phyloP scores from a whole-genome alignment of 1,140 invertebrate genomes.

The Achroia grisella region DNA sequence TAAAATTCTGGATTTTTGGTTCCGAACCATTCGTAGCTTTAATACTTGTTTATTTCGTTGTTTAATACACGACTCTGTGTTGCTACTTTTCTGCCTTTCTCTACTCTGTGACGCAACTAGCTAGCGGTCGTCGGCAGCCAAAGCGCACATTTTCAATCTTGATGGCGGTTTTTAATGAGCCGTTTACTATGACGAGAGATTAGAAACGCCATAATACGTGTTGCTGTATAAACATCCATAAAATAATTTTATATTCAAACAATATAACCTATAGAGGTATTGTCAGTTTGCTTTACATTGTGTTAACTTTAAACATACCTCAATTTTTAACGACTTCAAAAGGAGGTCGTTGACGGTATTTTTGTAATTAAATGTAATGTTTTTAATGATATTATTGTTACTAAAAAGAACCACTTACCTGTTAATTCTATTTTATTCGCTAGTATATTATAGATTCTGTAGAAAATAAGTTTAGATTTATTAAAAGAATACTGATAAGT shows the following conservation, averaged over 20 bases:
- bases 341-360: too few species aligned
- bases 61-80: not conserved
- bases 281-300: constrained; percentile 8
- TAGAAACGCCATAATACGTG: constrained; percentile 23
- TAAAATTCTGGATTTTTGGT: too few species aligned
- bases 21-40: not conserved
- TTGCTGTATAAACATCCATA: constrained; percentile 36
- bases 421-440: too few species aligned
- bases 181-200: constrained; percentile 52
- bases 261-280: too few species aligned
- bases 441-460: too few species aligned
- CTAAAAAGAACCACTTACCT: too few species aligned
- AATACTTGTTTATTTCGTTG: not conserved
- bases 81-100: not conserved
- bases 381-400: too few species aligned
- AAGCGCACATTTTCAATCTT: constrained; percentile 40
- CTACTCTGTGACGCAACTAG: constrained; percentile 19
- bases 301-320: not conserved
- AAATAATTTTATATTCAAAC: constrained; percentile 10
- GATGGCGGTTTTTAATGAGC: constrained; percentile 54
- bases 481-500: too few species aligned
- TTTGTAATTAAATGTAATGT: too few species aligned
- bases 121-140: constrained; percentile 18
- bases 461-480: too few species aligned
- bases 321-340: not conserved